A percentile compares a stretch with the other conserved stretches of the same genome.
phyloP scores from a whole-genome alignment of 2,113 vertebrate genomes.

The Festucalex cinctus region DNA sequence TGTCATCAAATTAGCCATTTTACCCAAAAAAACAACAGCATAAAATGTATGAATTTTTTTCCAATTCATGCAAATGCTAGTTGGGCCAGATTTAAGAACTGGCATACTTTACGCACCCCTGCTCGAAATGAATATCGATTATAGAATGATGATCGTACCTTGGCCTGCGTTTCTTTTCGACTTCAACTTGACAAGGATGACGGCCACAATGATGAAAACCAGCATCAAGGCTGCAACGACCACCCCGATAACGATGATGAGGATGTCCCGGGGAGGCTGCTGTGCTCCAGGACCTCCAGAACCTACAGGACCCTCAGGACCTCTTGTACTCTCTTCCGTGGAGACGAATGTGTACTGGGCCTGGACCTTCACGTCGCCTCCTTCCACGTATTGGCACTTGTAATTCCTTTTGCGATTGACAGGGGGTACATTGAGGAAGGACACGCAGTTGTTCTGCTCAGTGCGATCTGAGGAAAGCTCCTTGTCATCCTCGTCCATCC shows the following conservation, averaged over 20 bases:
- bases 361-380: not conserved
- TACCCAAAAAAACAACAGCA: no score
- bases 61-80: no score
- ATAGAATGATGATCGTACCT: not conserved
- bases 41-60: no score
- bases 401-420: not conserved
- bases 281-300: not conserved
- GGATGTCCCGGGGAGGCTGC: no score
- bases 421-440: constrained; percentile 13
- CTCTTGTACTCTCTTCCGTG: not conserved
- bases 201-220: not conserved
- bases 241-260: constrained; percentile 3
- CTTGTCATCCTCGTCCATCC: constrained; percentile 20
- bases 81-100: no score
- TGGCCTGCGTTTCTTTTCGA: not conserved
- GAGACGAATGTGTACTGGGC: constrained; percentile 6
- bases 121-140: not conserved
- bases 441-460: not conserved
- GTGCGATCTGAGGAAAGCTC: not conserved
- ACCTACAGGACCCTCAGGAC: not conserved
- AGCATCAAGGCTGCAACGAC: not conserved
- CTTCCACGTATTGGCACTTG: constrained; percentile 19
- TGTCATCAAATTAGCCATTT: no score
- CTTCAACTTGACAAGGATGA: constrained; percentile 20
- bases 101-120: no score